phyloP scores from a whole-genome alignment of 2,888 invertebrate genomes.

The Drosophila eohydei region DNA sequence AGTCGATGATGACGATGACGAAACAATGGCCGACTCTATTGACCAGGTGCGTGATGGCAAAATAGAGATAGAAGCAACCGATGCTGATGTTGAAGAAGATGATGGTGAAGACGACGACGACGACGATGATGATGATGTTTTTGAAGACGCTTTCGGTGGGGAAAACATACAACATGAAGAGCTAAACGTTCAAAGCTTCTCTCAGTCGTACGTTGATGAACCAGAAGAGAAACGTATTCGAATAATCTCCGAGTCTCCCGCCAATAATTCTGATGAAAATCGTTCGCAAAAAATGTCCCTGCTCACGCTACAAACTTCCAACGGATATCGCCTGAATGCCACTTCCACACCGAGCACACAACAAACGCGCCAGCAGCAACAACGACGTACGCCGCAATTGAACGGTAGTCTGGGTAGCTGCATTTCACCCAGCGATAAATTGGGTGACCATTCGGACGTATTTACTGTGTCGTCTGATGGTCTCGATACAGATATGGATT shows the following conservation, averaged over 20 bases:
- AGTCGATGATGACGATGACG: conserved; percentile 66
- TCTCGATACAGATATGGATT: conserved; percentile 83
- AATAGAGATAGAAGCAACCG: conserved; percentile 68
- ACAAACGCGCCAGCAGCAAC: conserved; percentile 39
- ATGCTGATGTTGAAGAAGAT: conserved; percentile 73
- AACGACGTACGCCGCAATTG: conserved; percentile 69
- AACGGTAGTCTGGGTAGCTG: conserved; percentile 83
- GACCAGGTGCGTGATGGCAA: conserved; percentile 67
- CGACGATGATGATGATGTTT: conserved; percentile 53
- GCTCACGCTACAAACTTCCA: conserved; percentile 42
- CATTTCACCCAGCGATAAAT: conserved; percentile 83
- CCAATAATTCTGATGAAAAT: conserved; percentile 21
- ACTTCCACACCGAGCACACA: conserved; percentile 74
- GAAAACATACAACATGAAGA: conserved; percentile 24
- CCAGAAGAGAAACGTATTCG: conserved; percentile 39
- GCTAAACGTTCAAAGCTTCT: background rate
- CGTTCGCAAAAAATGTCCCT: conserved; percentile 56
- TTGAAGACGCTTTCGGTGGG: conserved; percentile 73
- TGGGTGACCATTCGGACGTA: conserved; percentile 84
- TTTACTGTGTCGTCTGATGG: conserved; percentile 85
- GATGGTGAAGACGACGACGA: conserved; percentile 57
- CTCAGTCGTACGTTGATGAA: conserved; percentile 18
- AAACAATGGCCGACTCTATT: conserved; percentile 75
- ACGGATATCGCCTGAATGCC: conserved; percentile 50
- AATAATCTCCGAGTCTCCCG: conserved; percentile 15